Base-by-base conservation (phyloP, 2,888 invertebrate species). In the Yponomeuta plumbellus region DNA sequence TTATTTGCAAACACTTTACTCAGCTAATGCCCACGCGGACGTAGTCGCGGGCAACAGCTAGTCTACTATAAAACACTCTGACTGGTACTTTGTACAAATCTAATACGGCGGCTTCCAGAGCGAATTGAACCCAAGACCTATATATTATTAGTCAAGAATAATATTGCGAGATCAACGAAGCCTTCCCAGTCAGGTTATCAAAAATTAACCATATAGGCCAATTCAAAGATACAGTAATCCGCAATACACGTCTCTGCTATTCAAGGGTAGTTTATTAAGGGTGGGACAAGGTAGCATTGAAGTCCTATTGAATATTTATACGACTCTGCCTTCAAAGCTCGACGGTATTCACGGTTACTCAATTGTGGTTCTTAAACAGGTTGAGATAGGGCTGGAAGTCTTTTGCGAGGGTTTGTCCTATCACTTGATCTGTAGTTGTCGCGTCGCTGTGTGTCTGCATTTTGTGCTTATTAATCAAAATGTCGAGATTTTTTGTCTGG, bases 401-500 rank as follows among this genome's bases (percentile, higher is more conserved):
- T 4, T 17, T 5, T 52, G 44, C 44, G 2, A 52, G 8, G 44
- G 13, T 17, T 3, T 13, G 44, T 52, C 44, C 44, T 52, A 52
- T 52, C 44, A 52, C 44, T 52, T 52, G 44, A 52, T 52, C 44
- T 52, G 17, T 17, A 13, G 44, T 52, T 52, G 44, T 52, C 44
- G 44, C 44, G 13, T 34, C 34, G 34, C 17, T 52, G 44, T 52
- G 44, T 52, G 17, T 52, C 44, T 52, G 44, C 44, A 52, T 52
- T 52, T 52, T 52, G 44, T 52, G 44, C 44, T 52, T 52, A 52
- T 52, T 52, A 52, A 52, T 52, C 44, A 52, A 52, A 52, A 52
- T 52, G 44, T 52, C 44, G 44, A 17, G 44, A 17, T 52, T 52
- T 52, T 52, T 52, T 52, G 17, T 52, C 44, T 2, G 17, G 17